These are phyloP conservation scores for Meliscaeva auricollis DNA, from an alignment of 2,888 invertebrate species.

Conservation along the genomic window DNA sequence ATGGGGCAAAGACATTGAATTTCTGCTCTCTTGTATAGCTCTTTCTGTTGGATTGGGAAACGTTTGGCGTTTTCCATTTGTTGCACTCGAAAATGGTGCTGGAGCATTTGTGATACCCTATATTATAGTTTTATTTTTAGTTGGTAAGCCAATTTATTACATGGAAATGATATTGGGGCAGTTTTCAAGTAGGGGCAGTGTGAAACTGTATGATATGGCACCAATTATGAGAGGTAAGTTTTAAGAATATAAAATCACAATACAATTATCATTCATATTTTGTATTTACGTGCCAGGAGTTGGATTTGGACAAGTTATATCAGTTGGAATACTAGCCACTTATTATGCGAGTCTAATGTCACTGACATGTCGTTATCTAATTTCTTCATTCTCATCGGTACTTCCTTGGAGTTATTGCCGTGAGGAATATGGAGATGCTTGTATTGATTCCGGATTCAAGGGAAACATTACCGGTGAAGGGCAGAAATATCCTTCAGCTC, in stretches of 20 bases:
- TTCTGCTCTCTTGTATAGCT: conserved; percentile 86
- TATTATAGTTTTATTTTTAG: conserved; percentile 86
- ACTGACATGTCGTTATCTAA: conserved; percentile 87
- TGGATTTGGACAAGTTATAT: conserved; percentile 86
- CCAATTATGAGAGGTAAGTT: conserved; percentile 88
- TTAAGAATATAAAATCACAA: background rate
- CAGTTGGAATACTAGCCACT: conserved; percentile 86
- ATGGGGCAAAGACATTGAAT: conserved; percentile 87
- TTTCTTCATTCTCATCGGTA: conserved; percentile 86
- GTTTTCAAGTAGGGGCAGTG: conserved; percentile 89
- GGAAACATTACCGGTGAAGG: conserved; percentile 35
- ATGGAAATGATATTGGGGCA: conserved; percentile 90
- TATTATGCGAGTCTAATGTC: conserved; percentile 89
- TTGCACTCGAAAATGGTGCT: conserved; percentile 88
- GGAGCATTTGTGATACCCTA: conserved; percentile 89
- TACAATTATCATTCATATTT: background rate
- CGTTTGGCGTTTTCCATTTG: conserved; percentile 88
- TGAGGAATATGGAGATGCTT: conserved; percentile 84
- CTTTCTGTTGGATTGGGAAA: conserved; percentile 88
- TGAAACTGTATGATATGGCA: conserved; percentile 87
- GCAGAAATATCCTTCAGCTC: conserved; percentile 81
- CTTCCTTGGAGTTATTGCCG: conserved; percentile 88
- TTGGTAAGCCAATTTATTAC: conserved; percentile 89
- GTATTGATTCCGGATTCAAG: conserved; percentile 80
- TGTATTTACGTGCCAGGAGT: conserved; percentile 84